Percentiles rank a stretch among this genome's conserved stretches.
Conservation (phyloP, 2,797 vertebrate species). For the Malacoraja senta region DNA sequence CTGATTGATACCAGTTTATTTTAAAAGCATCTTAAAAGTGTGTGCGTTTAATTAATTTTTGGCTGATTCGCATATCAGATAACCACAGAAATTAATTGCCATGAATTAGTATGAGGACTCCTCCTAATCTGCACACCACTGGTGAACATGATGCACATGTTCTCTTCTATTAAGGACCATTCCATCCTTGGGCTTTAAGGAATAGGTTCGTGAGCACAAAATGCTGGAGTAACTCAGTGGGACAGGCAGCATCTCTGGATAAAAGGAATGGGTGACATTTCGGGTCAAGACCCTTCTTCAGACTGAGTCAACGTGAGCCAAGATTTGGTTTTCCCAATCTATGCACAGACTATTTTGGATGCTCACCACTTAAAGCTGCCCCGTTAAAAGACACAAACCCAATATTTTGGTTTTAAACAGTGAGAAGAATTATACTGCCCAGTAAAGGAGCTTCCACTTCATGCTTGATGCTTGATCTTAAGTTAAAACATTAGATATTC, state of each 20-base stretch:
- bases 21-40: constrained; percentile 44
- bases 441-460: not conserved
- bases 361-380: not conserved
- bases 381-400: not conserved
- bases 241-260: no score
- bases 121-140: not conserved
- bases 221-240: no score
- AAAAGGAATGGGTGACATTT: no score
- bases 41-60: constrained; percentile 37
- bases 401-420: not conserved
- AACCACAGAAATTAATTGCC: not conserved
- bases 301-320: not conserved
- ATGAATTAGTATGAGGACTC: not conserved
- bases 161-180: not conserved
- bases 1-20: constrained; percentile 47
- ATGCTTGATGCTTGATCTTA: not conserved
- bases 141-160: not conserved
- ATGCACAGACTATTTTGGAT: not conserved
- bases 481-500: no score
- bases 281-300: no score
- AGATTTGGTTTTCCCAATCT: not conserved
- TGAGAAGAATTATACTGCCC: not conserved
- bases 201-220: not conserved
- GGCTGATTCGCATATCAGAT: not conserved
- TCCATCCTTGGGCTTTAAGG: not conserved